Conservation (phyloP, 2,797 vertebrate genomes). For the Leuciscus waleckii region DNA sequence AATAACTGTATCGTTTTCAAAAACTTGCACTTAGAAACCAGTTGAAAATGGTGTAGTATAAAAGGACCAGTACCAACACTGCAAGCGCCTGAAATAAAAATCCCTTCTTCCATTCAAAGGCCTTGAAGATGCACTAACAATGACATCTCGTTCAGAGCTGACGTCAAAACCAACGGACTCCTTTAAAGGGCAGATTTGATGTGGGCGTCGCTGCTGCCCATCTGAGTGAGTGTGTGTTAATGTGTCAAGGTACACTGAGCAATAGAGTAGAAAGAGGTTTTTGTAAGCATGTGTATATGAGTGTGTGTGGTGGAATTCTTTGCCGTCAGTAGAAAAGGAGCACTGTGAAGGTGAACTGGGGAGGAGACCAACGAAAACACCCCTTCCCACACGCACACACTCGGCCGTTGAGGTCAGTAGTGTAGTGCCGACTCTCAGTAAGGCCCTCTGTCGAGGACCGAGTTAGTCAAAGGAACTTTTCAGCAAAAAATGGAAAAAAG, state of each 20-base stretch:
- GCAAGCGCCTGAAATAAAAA: not conserved
- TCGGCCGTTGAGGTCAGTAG: conserved; percentile 33
- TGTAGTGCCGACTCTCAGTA: conserved; percentile 53
- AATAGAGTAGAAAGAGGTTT: conserved; percentile 52
- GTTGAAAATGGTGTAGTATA: no score
- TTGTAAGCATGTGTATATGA: conserved; percentile 46
- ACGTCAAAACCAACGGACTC: not conserved
- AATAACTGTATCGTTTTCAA: no score
- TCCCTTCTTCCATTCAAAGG: conserved; percentile 11
- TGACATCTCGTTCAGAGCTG: conserved; percentile 1
- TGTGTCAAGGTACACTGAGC: conserved; percentile 26
- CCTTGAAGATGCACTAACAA: conserved; percentile 20
- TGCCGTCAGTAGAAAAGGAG: conserved; percentile 59
- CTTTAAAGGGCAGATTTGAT: conserved; percentile 32
- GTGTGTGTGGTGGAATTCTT: conserved; percentile 57
- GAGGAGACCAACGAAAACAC: conserved; percentile 64
- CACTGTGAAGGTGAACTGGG: conserved; percentile 65
- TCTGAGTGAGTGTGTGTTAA: conserved; percentile 32
- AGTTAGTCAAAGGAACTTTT: conserved; percentile 62
- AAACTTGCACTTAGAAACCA: no score
- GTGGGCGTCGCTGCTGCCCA: conserved; percentile 8
- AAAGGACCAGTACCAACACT: not conserved
- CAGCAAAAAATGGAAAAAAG: conserved; percentile 58
- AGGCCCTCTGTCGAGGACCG: conserved; percentile 54
- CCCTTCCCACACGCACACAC: conserved; percentile 47